A percentile compares a stretch with the other conserved stretches of the same genome.
Evolutionary conservation across 2,113 vertebrate genomes (phyloP).

Genomic region (Edolisoma coerulescens): DNA sequence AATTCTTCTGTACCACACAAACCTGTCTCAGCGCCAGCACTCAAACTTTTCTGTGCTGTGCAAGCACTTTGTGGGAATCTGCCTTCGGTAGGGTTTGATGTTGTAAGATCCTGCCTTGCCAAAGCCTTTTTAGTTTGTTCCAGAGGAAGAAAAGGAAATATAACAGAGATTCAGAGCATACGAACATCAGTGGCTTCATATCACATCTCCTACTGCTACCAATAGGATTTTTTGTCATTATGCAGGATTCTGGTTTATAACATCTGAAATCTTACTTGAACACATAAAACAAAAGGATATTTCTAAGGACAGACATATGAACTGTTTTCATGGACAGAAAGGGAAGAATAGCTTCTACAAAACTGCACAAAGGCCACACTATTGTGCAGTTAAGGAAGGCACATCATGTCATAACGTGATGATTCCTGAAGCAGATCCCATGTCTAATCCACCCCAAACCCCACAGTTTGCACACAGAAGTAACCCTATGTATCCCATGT

Average conservation of each 20-base stretch:
- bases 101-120: conserved; percentile 39
- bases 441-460: neutral
- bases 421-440: neutral
- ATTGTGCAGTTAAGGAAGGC: neutral
- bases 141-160: neutral
- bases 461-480: neutral
- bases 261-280: neutral
- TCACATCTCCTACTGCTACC: neutral
- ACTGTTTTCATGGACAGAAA: neutral
- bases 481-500: neutral
- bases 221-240: neutral
- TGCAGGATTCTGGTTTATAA: neutral
- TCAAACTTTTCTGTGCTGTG: conserved; percentile 68
- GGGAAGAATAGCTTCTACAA: neutral
- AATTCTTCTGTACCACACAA: conserved; percentile 55
- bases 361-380: neutral
- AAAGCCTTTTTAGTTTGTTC: conserved; percentile 47
- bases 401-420: neutral
- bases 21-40: conserved; percentile 62
- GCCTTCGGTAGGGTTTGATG: conserved; percentile 61
- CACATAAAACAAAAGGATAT: neutral
- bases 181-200: neutral
- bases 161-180: neutral
- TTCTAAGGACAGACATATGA: neutral
- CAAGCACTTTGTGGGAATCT: conserved; percentile 71